phyloP scores from a whole-genome alignment of 2,797 vertebrate species.

The Alfaro cultratus region DNA sequence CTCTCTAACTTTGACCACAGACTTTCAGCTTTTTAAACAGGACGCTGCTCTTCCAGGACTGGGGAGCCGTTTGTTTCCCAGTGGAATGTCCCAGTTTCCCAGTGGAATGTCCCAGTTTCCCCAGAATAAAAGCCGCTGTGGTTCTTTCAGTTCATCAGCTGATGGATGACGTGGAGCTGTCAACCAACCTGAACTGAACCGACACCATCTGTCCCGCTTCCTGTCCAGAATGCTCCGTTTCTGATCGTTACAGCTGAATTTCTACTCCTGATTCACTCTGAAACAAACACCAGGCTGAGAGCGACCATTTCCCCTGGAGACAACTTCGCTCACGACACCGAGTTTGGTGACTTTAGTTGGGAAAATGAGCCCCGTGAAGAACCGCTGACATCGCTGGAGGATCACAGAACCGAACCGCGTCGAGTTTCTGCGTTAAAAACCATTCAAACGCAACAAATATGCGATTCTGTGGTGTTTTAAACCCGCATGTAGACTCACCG shows the following conservation, averaged over 20 bases:
- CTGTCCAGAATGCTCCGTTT: neutral
- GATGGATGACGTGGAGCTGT: constrained; percentile 9
- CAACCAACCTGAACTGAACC: neutral
- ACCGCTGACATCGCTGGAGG: neutral
- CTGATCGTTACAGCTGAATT: neutral
- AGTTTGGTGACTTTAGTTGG: constrained; percentile 24
- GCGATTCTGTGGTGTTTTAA: neutral
- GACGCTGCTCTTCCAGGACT: neutral
- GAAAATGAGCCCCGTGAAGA: neutral
- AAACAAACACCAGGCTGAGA: neutral
- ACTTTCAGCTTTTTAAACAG: neutral
- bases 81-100: neutral
- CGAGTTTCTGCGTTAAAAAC: neutral
- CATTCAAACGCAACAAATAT: fast-evolving
- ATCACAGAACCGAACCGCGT: fast-evolving
- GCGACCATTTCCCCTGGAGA: neutral
- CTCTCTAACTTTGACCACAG: neutral
- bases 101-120: neutral
- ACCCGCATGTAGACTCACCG: constrained; percentile 38
- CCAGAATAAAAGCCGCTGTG: neutral
- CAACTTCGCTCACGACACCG: constrained; percentile 18
- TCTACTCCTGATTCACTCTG: neutral
- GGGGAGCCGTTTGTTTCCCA: neutral
- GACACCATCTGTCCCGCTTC: neutral
- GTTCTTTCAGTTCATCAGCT: constrained; percentile 3